These are phyloP conservation scores for Caenorhabditis sp. DNA, from an alignment of 2,888 invertebrate species.

Conservation along the genomic window DNA sequence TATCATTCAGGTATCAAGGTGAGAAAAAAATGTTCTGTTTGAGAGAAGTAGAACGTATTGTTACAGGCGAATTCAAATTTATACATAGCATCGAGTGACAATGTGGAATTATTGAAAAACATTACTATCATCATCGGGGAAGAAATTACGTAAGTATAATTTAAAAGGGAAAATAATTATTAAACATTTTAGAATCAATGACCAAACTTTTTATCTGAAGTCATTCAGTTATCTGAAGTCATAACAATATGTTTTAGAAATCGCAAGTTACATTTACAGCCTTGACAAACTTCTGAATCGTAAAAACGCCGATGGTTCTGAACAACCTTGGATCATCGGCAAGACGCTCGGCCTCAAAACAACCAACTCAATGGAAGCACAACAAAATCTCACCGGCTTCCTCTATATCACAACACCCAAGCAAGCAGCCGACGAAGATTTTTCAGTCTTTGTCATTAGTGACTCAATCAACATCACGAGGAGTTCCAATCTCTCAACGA, in stretches of 20 bases:
- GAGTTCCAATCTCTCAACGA: neutral
- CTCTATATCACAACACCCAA: conserved; percentile 15
- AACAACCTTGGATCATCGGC: neutral
- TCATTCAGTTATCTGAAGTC: neutral
- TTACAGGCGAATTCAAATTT: conserved; percentile 4
- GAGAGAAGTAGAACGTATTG: no score
- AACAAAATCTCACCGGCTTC: conserved; percentile 8
- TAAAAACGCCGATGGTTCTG: neutral
- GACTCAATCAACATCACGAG: neutral
- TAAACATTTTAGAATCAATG: no score
- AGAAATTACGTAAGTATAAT: conserved; percentile 2
- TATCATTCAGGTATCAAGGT: neutral
- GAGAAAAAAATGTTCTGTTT: no score
- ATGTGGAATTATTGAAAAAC: neutral
- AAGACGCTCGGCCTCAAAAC: neutral
- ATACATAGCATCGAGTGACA: conserved; percentile 14
- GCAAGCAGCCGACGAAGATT: conserved; percentile 11
- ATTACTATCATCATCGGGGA: conserved; percentile 5
- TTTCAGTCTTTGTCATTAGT: neutral
- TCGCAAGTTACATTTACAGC: no score
- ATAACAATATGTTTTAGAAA: no score
- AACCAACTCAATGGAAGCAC: no score
- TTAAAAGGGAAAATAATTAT: no score
- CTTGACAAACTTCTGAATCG: neutral
- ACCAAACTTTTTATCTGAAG: no score